Conservation (phyloP, 2,113 vertebrate species). For the Dunckerocampus dactyliophorus region DNA sequence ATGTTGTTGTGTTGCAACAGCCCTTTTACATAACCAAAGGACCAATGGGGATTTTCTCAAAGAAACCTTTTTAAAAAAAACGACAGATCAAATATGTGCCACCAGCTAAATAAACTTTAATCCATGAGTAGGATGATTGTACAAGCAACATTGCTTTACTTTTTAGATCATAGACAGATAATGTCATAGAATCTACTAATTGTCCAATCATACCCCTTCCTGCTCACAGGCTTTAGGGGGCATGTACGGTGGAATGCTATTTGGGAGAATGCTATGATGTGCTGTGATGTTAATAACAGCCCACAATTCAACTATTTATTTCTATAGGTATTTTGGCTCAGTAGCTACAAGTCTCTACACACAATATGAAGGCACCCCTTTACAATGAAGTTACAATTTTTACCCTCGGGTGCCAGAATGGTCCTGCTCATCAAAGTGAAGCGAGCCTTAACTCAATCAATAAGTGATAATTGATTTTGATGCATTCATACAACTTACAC, state of each 20-base stretch:
- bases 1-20: conserved; percentile 2
- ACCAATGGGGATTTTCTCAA: neutral
- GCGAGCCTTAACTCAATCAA: no score
- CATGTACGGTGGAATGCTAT: neutral
- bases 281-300: no score
- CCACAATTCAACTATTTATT: no score
- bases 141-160: neutral
- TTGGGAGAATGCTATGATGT: neutral
- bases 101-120: neutral
- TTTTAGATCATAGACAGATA: neutral
- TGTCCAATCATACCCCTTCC: neutral
- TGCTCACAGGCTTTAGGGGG: neutral
- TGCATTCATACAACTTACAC: no score
- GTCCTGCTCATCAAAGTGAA: no score
- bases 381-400: no score
- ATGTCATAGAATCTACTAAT: neutral
- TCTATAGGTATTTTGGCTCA: no score
- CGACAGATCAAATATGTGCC: neutral
- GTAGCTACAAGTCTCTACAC: no score
- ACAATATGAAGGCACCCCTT: no score
- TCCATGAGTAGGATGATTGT: neutral
- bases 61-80: neutral
- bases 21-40: neutral
- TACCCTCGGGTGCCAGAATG: no score
- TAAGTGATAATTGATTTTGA: no score